Base-by-base conservation (phyloP, 2,888 invertebrate species). In the Palloptera scutellata region DNA sequence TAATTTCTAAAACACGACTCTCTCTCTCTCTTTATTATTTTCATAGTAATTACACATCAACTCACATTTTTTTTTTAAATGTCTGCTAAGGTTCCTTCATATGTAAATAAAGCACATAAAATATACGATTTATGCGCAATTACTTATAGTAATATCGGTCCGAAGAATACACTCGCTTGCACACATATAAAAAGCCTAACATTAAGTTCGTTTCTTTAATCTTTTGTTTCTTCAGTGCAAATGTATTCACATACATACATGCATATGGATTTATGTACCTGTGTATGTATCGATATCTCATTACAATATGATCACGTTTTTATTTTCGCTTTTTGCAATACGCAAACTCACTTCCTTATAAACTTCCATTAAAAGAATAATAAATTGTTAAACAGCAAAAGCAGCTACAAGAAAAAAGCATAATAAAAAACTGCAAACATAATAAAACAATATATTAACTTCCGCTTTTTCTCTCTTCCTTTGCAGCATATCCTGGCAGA, bases 401-500 rank as follows among this genome's bases (percentile, higher is more conserved):
- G 45, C 54, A 6, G 52, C 30, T 19, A 13, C 54, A 17, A 17
- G 5, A 19, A 54, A 54, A 15, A n/a, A 19, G 40, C 45, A 63
- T 40, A 63, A 61, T 48, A 61, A 64, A 58, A 64, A 64, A 64
- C 60, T 55, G 40, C 55, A 45, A 52, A 9, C 48, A 65, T 65
- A 59, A 64, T 42, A 67, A 69, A 52, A 48, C 58, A 67, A 62
- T 71, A 69, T 63, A 73, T 61, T 75, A 73, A 74, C 70, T 71
- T 72, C 68, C 61, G 58, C 55, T 70, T 69, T 67, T 62, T 48
- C 41, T 66, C 64, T 43, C 41, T 73, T 65, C 62, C 61, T 55
- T 75, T 78, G 48, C 72, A 84, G 84, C 81, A 66, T 75, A 83
- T 76, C 84, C 82, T 72, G 84, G 83, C 73, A 84, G 78, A 77